Evolutionary conservation across 2,113 vertebrate genomes (phyloP).

Genomic region (Pagrus major): DNA sequence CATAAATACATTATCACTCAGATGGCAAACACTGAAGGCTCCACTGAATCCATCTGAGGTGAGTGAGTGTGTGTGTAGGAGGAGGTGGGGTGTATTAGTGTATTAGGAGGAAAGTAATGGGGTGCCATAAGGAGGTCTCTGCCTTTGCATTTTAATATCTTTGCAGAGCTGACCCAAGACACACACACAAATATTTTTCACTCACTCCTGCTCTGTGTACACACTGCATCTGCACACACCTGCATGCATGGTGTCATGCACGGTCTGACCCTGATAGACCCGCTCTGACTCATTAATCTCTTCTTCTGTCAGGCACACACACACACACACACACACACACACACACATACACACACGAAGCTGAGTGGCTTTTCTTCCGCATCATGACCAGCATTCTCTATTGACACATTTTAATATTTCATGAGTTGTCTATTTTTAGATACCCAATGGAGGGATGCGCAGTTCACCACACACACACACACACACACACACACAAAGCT

Average conservation of each 20-base stretch:
- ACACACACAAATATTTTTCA: background rate
- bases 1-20: conserved; percentile 78
- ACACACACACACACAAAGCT: background rate
- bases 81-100: conserved; percentile 11
- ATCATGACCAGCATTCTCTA: conserved; percentile 32
- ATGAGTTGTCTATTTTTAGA: conserved; percentile 59
- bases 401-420: conserved; percentile 73
- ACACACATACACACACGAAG: conserved; percentile 4
- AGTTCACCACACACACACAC: background rate
- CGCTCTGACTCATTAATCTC: background rate
- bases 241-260: conserved; percentile 1
- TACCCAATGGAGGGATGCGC: background rate
- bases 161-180: conserved; percentile 14
- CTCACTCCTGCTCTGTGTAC: background rate
- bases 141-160: conserved; percentile 37
- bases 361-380: conserved; percentile 42
- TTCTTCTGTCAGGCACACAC: background rate
- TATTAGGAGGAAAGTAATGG: conserved; percentile 20
- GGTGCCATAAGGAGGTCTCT: conserved; percentile 34
- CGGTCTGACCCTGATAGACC: conserved; percentile 23
- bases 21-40: conserved; percentile 63
- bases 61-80: conserved; percentile 3
- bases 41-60: conserved; percentile 59
- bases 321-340: conserved; percentile 1
- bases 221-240: conserved; percentile 15